Base-by-base conservation (phyloP, 2,888 invertebrate genomes). In the Helobdella robusta region DNA sequence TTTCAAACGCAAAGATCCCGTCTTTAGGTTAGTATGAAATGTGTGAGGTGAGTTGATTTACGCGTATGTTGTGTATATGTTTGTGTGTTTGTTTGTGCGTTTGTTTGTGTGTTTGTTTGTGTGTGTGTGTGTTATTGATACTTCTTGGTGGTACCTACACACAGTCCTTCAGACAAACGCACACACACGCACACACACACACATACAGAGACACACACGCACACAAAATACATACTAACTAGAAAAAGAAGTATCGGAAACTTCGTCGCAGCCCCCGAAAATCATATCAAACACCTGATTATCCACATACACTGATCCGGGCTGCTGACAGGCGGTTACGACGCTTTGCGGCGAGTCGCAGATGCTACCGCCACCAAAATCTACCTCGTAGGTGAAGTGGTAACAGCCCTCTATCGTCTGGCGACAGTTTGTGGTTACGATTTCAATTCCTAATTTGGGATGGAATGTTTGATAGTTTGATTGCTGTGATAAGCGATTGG, bases 211-310 rank as follows among this genome's bases (percentile, higher is more conserved):
- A 15, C 11, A 40, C 11, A 40, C 44, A 40, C 44, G 11, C n/a
- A 40, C 44, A 40, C 11, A 15, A 11, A 40, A 15, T n/a, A 40
- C 11, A 40, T n/a, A 50, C 50, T 50, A 6, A 50, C 50, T 50
- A 11, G 50, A 50, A 50, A 20, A 20, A n/a, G 6, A 50, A 20
- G 61, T 46, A 23, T 35, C 50, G 20, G 71, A 69, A 2, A 77
- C 76, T 58, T 72, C 74, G 1, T 72, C 67, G 76, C 95, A 95
- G 73, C 87, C 86, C 71, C 88, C 87, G 78, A 93, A 95, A 0
- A 90, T 90, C 71, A 95, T 91, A 74, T 90, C 89, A 76, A 95
- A 94, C 79, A 94, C 92, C 78, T 94, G 91, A 81, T 95, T 95
- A 60, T 92, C 91, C 71, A 93, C 93, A 69, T 93, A 95, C 77